Evolutionary conservation across 1,140 invertebrate genomes (phyloP).

Genomic region (Apis cerana): DNA sequence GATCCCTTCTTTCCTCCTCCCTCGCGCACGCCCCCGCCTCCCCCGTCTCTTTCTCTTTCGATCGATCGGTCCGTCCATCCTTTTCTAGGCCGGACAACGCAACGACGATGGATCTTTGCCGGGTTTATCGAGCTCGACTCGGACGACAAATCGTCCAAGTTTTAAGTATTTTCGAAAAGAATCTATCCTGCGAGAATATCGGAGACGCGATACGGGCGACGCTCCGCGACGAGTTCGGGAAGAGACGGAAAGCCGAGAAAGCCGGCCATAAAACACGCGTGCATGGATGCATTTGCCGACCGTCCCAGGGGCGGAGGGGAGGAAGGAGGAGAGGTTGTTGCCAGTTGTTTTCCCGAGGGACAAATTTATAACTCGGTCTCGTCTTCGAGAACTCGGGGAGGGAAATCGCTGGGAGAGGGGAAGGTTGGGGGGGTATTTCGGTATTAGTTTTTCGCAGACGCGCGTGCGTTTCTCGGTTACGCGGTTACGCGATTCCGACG

Average conservation of each 20-base stretch:
- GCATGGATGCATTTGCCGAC: slow-evolving; percentile 72
- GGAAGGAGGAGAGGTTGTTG: slow-evolving; percentile 52
- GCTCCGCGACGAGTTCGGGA: neutral
- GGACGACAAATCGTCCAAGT: slow-evolving; percentile 73
- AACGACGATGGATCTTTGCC: slow-evolving; percentile 50
- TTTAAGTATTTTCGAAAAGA: slow-evolving; percentile 75
- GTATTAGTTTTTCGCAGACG: slow-evolving; percentile 31
- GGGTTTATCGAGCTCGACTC: slow-evolving; percentile 68
- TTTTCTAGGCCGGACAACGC: slow-evolving; percentile 27
- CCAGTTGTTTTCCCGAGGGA: slow-evolving; percentile 70
- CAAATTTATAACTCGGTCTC: slow-evolving; percentile 69
- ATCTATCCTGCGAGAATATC: slow-evolving; percentile 68
- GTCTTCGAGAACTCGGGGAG: slow-evolving; percentile 52
- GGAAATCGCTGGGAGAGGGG: slow-evolving; percentile 28
- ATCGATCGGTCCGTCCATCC: slow-evolving; percentile 6
- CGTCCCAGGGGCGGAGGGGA: slow-evolving; percentile 46
- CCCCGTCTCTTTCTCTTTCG: neutral
- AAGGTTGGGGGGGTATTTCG: neutral
- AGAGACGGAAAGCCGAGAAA: slow-evolving; percentile 52
- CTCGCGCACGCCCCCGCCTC: slow-evolving; percentile 15
- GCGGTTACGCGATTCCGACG: neutral
- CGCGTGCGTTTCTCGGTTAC: neutral
- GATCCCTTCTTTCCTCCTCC: slow-evolving; percentile 2
- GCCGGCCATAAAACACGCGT: slow-evolving; percentile 72
- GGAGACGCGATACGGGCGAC: neutral